A percentile compares a stretch with the other conserved stretches of the same genome.
Conservation (phyloP, 1,140 invertebrate genomes). For the Drosophila parvula region DNA sequence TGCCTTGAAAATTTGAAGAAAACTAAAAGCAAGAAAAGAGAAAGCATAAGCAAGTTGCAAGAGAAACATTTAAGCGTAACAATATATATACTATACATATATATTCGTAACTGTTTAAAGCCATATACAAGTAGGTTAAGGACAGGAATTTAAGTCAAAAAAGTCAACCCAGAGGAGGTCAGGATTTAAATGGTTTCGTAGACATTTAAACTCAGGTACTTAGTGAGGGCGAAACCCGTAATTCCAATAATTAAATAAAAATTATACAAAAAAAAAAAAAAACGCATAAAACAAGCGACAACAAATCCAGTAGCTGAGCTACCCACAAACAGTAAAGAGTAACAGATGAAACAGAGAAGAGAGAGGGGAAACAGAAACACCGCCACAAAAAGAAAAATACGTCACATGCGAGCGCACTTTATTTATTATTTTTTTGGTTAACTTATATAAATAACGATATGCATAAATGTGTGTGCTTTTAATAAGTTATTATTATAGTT, state of each 20-base stretch:
- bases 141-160: slow-evolving; percentile 57
- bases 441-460: slow-evolving; percentile 63
- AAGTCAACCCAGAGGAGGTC: slow-evolving; percentile 48
- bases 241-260: slow-evolving; percentile 25
- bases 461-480: slow-evolving; percentile 29
- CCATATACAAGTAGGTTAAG: slow-evolving; percentile 47
- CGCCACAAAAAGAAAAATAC: slow-evolving; percentile 67
- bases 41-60: slow-evolving; percentile 45
- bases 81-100: slow-evolving; percentile 57
- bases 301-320: slow-evolving; percentile 68
- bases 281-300: slow-evolving; percentile 11
- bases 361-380: slow-evolving; percentile 58
- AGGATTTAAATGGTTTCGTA: slow-evolving; percentile 50
- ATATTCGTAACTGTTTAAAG: slow-evolving; percentile 71
- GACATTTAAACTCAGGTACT: slow-evolving; percentile 78
- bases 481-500: slow-evolving; percentile 31
- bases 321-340: slow-evolving; percentile 23
- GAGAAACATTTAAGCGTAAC: slow-evolving; percentile 22
- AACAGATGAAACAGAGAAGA: slow-evolving; percentile 24
- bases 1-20: slow-evolving; percentile 59
- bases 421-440: slow-evolving; percentile 73
- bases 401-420: slow-evolving; percentile 72
- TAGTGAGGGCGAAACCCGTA: slow-evolving; percentile 68
- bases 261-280: too few species aligned
- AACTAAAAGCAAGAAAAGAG: background rate